phyloP scores from a whole-genome alignment of 92 coral and sea anemone species.

The Palythoa grandiflora region DNA sequence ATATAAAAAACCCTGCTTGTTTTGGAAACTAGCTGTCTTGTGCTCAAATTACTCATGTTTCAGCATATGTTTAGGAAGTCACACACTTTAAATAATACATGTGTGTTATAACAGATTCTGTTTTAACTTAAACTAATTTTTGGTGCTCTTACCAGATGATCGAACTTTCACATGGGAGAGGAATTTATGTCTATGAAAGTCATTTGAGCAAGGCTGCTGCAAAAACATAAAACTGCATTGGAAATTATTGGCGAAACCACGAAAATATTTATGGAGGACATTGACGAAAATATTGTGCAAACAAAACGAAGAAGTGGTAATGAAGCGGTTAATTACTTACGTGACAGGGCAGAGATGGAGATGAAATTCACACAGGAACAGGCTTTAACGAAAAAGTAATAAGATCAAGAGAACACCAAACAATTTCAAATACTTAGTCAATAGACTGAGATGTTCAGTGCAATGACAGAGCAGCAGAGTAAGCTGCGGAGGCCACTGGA shows the following conservation, averaged over 20 bases:
- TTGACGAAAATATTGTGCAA: slow-evolving; percentile 19
- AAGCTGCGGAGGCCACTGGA: neutral
- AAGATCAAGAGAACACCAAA: neutral
- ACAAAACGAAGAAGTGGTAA: slow-evolving; percentile 46
- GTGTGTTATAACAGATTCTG: neutral
- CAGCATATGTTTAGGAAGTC: neutral
- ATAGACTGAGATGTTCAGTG: neutral
- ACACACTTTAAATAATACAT: neutral
- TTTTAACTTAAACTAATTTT: neutral
- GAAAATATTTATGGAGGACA: neutral
- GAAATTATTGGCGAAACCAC: slow-evolving; percentile 15
- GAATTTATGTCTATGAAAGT: slow-evolving; percentile 40
- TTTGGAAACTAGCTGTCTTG: too few relatives aligned
- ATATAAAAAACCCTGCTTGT: too few relatives aligned
- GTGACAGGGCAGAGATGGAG: slow-evolving; percentile 47
- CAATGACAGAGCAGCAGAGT: neutral
- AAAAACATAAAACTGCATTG: neutral
- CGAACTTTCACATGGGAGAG: too few relatives aligned
- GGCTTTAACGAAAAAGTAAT: neutral
- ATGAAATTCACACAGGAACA: neutral
- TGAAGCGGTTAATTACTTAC: slow-evolving; percentile 32
- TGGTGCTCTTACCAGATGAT: slow-evolving; percentile 25
- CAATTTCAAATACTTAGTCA: neutral
- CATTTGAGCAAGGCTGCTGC: slow-evolving; percentile 63
- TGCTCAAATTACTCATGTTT: neutral